phyloP scores from a whole-genome alignment of 2,797 vertebrate genomes.

The Lateolabrax maculatus region DNA sequence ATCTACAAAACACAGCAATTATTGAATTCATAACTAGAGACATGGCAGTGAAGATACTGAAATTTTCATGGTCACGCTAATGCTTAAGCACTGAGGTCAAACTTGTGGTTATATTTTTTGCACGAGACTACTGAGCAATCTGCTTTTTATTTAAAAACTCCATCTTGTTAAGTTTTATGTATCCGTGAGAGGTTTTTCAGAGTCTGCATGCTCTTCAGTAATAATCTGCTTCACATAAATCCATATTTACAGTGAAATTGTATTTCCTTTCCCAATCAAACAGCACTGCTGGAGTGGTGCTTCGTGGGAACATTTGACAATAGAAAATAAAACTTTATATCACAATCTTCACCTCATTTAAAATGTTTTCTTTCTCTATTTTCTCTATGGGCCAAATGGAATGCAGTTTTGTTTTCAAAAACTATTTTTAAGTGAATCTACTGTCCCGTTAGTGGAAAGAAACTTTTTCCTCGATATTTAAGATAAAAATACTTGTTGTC shows the following conservation, averaged over 20 bases:
- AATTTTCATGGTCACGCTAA: neutral
- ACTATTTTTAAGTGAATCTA: too few relatives aligned
- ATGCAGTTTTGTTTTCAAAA: neutral
- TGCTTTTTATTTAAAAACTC: conserved; percentile 18
- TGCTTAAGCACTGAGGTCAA: neutral
- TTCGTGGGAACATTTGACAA: too few relatives aligned
- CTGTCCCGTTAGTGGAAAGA: neutral
- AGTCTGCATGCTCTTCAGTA: neutral
- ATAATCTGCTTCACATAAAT: conserved; percentile 16
- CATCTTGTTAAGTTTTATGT: conserved; percentile 12
- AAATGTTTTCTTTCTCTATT: neutral
- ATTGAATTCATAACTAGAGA: neutral
- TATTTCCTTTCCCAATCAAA: too few relatives aligned
- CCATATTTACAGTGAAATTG: neutral
- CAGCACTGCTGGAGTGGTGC: too few relatives aligned
- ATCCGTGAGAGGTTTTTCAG: conserved; percentile 4
- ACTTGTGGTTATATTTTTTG: neutral
- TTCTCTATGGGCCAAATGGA: neutral
- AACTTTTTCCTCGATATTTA: neutral
- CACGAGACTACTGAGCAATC: neutral
- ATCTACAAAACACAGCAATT: conserved; percentile 13
- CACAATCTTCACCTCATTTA: neutral
- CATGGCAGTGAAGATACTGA: neutral
- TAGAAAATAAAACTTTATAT: too few relatives aligned
- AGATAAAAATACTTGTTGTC: too few relatives aligned